These are phyloP conservation scores for Platysteira castanea DNA, from an alignment of 2,113 vertebrate genomes.

Conservation along the genomic window DNA sequence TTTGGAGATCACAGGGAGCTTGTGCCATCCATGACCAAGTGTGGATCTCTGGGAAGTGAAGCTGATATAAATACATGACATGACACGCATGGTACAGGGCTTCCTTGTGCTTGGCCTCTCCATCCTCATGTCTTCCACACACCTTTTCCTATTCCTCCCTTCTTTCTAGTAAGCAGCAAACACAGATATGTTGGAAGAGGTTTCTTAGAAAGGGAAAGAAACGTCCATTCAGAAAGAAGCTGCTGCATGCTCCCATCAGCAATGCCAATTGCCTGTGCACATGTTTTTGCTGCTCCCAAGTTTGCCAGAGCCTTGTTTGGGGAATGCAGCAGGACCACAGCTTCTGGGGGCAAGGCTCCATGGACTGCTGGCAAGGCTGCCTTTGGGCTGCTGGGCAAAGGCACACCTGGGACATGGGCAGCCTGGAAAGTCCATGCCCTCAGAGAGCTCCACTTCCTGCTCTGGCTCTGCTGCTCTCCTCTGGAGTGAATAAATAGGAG, in stretches of 20 bases:
- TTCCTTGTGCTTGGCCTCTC: not conserved
- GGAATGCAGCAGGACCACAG: not conserved
- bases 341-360: not conserved
- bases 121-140: not conserved
- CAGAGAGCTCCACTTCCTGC: not conserved
- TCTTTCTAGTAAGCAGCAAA: not conserved
- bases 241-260: not conserved
- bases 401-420: not conserved
- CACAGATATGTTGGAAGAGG: not conserved
- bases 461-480: not conserved
- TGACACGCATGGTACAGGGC: not conserved
- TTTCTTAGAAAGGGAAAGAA: not conserved
- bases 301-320: not conserved
- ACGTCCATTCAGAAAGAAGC: rapidly evolving
- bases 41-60: not conserved
- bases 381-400: not conserved
- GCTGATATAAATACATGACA: not conserved
- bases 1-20: not conserved
- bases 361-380: not conserved
- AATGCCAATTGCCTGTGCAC: rapidly evolving
- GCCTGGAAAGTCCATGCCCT: not conserved
- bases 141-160: not conserved
- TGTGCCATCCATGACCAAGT: not conserved
- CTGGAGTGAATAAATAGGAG: not conserved
- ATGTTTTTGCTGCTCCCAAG: not conserved